phyloP scores from a whole-genome alignment of 2,797 vertebrate species.

The Amblyraja radiata region DNA sequence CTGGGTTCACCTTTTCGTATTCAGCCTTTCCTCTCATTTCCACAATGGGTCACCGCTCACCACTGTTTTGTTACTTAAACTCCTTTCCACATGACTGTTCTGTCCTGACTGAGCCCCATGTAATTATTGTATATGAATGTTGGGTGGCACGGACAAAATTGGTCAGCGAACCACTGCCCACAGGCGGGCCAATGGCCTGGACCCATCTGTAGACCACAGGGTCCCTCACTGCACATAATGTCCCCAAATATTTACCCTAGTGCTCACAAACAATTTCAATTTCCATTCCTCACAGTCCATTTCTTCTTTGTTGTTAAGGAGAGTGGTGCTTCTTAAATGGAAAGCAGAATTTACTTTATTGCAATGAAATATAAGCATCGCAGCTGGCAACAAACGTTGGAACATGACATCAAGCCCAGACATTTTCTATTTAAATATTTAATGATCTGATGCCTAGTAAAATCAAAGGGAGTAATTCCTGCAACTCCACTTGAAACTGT shows the following conservation, averaged over 20 bases:
- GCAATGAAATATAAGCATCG: constrained; percentile 32
- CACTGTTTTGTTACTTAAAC: too few relatives aligned
- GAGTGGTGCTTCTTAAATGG: background rate
- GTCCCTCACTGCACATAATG: background rate
- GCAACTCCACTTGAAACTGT: background rate
- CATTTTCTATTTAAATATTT: constrained; percentile 30
- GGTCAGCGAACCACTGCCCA: background rate
- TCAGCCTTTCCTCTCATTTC: too few relatives aligned
- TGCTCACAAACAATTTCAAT: background rate
- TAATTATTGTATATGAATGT: background rate
- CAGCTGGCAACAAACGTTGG: background rate
- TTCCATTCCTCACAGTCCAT: background rate
- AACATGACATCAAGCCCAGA: constrained; percentile 20
- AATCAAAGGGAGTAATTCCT: constrained; percentile 31
- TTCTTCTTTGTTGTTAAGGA: background rate
- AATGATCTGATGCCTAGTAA: constrained; percentile 32
- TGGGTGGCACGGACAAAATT: too few relatives aligned
- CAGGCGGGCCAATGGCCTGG: background rate
- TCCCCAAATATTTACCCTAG: background rate
- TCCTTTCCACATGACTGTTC: background rate
- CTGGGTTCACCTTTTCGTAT: background rate
- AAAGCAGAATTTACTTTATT: constrained; percentile 36
- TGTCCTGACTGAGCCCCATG: too few relatives aligned
- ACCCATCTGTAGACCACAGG: too few relatives aligned
- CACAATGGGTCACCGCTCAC: too few relatives aligned